Evolutionary conservation across 2,797 vertebrate genomes (phyloP).

Genomic region (Saxicola maurus): DNA sequence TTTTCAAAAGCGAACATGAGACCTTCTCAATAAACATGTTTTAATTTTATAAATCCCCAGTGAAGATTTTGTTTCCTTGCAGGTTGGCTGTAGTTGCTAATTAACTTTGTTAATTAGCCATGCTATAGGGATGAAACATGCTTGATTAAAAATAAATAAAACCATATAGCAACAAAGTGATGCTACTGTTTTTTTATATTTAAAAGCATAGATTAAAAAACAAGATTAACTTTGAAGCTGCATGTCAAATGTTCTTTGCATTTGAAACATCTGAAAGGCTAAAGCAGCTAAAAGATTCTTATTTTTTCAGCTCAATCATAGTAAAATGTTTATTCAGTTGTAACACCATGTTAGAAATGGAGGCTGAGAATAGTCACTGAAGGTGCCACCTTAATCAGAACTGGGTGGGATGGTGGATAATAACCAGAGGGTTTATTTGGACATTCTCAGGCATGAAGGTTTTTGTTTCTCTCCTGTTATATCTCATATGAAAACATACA

Average conservation of each 20-base stretch:
- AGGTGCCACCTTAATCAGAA: neutral
- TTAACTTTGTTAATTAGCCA: constrained; percentile 50
- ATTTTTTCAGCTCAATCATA: neutral
- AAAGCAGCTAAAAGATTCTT: constrained; percentile 21
- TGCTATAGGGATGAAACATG: constrained; percentile 24
- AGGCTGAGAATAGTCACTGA: neutral
- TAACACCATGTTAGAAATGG: neutral
- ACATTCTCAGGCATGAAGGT: neutral
- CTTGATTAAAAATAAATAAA: constrained; percentile 55
- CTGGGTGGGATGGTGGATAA: neutral
- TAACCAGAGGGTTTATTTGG: neutral
- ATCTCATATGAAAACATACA: neutral
- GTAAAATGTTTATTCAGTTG: constrained; percentile 1
- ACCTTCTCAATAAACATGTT: constrained; percentile 2
- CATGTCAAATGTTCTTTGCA: constrained; percentile 39
- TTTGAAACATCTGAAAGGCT: constrained; percentile 17
- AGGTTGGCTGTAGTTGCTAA: constrained; percentile 37
- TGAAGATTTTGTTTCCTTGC: constrained; percentile 29
- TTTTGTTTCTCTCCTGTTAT: neutral
- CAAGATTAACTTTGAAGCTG: constrained; percentile 23
- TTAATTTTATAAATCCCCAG: constrained; percentile 25
- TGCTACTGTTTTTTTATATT: constrained; percentile 1
- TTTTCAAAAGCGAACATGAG: constrained; percentile 4
- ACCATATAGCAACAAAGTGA: neutral
- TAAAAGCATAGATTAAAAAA: constrained; percentile 14